Evolutionary conservation across 2,888 invertebrate genomes (phyloP).

Genomic region (Microctonus aethiopoides): DNA sequence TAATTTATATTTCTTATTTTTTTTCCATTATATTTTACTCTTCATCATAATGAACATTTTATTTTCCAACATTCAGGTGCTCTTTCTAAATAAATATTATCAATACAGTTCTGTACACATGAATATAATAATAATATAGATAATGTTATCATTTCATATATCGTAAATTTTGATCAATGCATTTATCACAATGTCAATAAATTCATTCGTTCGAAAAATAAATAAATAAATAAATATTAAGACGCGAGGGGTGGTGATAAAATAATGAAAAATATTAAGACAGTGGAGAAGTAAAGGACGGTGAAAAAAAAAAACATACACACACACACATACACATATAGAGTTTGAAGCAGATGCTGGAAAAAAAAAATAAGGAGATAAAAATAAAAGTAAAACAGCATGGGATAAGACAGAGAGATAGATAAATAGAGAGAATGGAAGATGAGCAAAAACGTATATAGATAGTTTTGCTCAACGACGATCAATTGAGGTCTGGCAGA

Average conservation of each 20-base stretch:
- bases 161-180: background rate
- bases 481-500: constrained; percentile 55
- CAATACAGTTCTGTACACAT: background rate
- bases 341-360: too few relatives aligned
- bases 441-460: background rate
- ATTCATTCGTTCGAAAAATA: background rate
- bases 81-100: background rate
- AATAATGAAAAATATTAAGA: background rate
- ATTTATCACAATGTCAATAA: background rate
- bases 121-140: background rate
- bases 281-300: background rate
- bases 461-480: constrained; percentile 33
- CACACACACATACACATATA: background rate
- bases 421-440: background rate
- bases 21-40: background rate
- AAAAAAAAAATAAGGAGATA: background rate
- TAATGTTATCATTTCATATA: background rate
- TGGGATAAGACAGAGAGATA: background rate
- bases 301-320: background rate
- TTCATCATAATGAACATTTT: background rate
- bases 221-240: background rate
- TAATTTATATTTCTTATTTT: background rate
- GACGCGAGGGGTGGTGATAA: background rate
- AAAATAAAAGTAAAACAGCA: background rate
- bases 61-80: background rate